Evolutionary conservation across 92 coral and sea anemone genomes (phyloP).

Genomic region (Palythoa caribaeorum): DNA sequence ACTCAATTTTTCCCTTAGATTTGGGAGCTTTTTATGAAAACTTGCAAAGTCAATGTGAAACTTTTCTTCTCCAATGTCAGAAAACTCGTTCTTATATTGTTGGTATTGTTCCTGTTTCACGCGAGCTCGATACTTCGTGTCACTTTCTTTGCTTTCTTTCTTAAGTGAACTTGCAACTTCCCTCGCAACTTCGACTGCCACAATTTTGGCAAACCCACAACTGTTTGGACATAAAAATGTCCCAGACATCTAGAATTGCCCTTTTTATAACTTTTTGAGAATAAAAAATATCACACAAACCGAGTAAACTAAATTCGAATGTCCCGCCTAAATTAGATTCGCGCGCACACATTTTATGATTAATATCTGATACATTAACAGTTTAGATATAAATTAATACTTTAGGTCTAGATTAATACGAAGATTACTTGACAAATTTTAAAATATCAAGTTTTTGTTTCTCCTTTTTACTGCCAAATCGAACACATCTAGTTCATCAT

Average conservation of each 20-base stretch:
- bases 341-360: constrained; percentile 8
- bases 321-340: constrained; percentile 32
- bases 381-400: background rate
- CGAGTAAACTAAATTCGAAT: constrained; percentile 21
- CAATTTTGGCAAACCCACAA: constrained; percentile 68
- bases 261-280: background rate
- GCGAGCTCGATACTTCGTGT: constrained; percentile 61
- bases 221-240: constrained; percentile 72
- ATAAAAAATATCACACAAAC: constrained; percentile 4
- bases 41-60: background rate
- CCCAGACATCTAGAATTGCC: constrained; percentile 52
- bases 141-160: constrained; percentile 55
- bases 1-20: constrained; percentile 47
- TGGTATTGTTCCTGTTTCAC: constrained; percentile 58
- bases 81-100: constrained; percentile 37
- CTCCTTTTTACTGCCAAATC: background rate
- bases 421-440: background rate
- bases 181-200: constrained; percentile 56
- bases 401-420: too few species aligned
- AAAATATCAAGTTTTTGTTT: background rate
- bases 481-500: background rate
- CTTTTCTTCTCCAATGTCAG: constrained; percentile 44
- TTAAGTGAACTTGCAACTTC: constrained; percentile 34
- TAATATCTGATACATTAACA: constrained; percentile 27
- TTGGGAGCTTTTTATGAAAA: constrained; percentile 60